Evolutionary conservation across 2,797 vertebrate genomes (phyloP), one percentile per base, ranked within the genome.

Genomic region (Euphonia xanthogaster): DNA sequence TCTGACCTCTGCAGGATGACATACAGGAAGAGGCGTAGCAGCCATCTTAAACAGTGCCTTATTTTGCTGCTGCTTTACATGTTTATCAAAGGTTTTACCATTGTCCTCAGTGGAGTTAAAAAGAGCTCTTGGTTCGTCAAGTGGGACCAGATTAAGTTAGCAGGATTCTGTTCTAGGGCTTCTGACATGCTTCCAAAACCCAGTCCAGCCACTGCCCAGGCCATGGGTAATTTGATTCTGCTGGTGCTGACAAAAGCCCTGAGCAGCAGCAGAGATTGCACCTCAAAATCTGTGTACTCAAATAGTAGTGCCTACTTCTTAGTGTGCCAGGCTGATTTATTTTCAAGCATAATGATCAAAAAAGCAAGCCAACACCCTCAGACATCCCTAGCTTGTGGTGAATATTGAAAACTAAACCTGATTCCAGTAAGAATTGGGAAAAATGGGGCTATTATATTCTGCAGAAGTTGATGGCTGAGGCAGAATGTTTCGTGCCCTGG

Each of bases 181-280:
- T 75, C 72, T 94, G 78, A 94, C 39, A 17, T 40, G n/a, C 31
- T 71, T 92, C 82, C 58, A 83, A 77, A 95, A 68, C 61, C 21
- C 58, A 86, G 20, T 50, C 60, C 6, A 40, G 53, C 51, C 39
- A 25, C 50, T 93, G 71, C 67, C 77, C 83, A 74, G 71, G 50
- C 91, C 47, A 20, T 30, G 42, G 35, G 25, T 89, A 91, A 90
- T 93, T 91, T 48, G 62, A 90, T 91, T 93, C 72, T 93, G 65
- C 53, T 48, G 19, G 31, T 3, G 10, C 37, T 93, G 72, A 70
- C 1, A 8, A 74, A 79, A 89, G 40, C 35, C 14, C 39, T 21
- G 28, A 75, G 82, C 58, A 90, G 75, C 45, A 74, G 65, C 78
- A 82, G 78, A 68, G 27, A 60, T 67, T 90, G 44, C 54, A 45